A percentile compares a stretch with the other conserved stretches of the same genome.
These are phyloP conservation scores for Microchrysa polita DNA, from an alignment of 2,888 invertebrate genomes.

Conservation along the genomic window DNA sequence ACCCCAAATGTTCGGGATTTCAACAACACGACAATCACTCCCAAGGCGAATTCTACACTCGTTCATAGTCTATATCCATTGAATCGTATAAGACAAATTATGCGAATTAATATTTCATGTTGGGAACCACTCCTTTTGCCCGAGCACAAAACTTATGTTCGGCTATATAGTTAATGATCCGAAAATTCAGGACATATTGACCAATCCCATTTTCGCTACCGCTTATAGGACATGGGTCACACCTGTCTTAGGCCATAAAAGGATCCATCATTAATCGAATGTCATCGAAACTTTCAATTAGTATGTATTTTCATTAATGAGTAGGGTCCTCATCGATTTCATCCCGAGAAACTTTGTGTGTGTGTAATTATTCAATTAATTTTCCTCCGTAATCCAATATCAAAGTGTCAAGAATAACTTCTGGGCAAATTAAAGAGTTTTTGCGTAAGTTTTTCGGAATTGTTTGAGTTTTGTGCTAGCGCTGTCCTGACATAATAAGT, in stretches of 20 bases:
- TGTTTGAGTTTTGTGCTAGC: too few species aligned
- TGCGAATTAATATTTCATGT: constrained; percentile 48
- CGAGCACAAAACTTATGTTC: constrained; percentile 27
- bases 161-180: constrained; percentile 22
- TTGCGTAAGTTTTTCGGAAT: background rate
- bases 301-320: constrained; percentile 3
- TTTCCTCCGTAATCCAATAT: background rate
- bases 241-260: constrained; percentile 12
- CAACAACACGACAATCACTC: background rate
- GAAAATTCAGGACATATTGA: background rate
- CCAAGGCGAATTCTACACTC: too few species aligned
- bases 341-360: background rate
- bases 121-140: constrained; percentile 46
- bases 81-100: constrained; percentile 43
- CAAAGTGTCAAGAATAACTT: constrained; percentile 6
- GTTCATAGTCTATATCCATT: background rate
- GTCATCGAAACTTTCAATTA: constrained; percentile 37
- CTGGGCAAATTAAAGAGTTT: background rate
- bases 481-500: too few species aligned
- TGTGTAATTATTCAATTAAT: constrained; percentile 19
- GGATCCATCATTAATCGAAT: constrained; percentile 33
- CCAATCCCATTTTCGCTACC: background rate
- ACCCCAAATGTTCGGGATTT: background rate
- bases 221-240: background rate
- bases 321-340: background rate